Evolutionary conservation across 2,888 invertebrate genomes (phyloP).

Genomic region (Drosophila putrida): DNA sequence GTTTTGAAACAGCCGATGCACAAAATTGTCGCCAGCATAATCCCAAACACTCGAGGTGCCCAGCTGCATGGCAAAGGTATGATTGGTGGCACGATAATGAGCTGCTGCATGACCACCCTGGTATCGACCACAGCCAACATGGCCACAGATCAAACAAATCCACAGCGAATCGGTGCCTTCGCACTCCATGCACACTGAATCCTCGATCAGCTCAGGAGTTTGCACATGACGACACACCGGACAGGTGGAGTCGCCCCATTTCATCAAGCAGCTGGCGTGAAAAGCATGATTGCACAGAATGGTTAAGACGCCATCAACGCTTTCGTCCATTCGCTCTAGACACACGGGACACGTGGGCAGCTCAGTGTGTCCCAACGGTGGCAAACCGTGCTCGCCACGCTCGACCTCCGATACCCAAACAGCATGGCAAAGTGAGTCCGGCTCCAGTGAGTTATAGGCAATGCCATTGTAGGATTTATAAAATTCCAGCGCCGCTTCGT

Average conservation of each 20-base stretch:
- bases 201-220: slow-evolving; percentile 87
- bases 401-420: slow-evolving; percentile 98
- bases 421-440: slow-evolving; percentile 95
- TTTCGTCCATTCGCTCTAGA: slow-evolving; percentile 98
- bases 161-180: slow-evolving; percentile 93
- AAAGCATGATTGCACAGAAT: slow-evolving; percentile 99
- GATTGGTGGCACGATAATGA: slow-evolving; percentile 97
- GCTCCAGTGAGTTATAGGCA: slow-evolving; percentile 97
- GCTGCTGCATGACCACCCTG: slow-evolving; percentile 96
- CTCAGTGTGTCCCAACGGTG: slow-evolving; percentile 94
- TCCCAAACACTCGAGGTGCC: slow-evolving; percentile 99
- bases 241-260: slow-evolving; percentile 99
- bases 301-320: slow-evolving; percentile 98
- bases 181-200: slow-evolving; percentile 88
- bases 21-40: slow-evolving; percentile 97
- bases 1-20: slow-evolving; percentile 97
- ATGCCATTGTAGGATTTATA: slow-evolving; percentile 96
- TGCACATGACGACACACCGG: slow-evolving; percentile 96
- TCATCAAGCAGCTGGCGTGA: slow-evolving; percentile 96
- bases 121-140: slow-evolving; percentile 98
- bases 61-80: slow-evolving; percentile 98
- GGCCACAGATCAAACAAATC: slow-evolving; percentile 99
- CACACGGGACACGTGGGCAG: slow-evolving; percentile 96
- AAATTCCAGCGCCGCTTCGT: slow-evolving; percentile 95
- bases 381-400: slow-evolving; percentile 91